Conservation (phyloP, 2,797 vertebrate genomes). For the Nothura maculosa region DNA sequence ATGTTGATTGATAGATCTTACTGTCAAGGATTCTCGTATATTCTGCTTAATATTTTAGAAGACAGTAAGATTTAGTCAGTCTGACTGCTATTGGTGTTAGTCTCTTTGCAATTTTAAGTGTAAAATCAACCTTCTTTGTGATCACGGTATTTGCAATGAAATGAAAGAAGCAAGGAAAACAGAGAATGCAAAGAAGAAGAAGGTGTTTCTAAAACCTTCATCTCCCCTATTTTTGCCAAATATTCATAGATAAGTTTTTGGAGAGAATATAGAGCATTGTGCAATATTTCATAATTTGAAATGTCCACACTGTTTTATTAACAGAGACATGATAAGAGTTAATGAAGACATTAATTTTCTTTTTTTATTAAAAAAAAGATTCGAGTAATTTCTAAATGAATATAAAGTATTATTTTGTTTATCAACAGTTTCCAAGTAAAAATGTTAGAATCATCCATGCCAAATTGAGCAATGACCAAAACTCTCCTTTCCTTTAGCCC, state of each 20-base stretch:
- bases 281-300: background rate
- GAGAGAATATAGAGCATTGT: background rate
- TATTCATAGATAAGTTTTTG: background rate
- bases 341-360: background rate
- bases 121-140: background rate
- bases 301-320: background rate
- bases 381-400: background rate
- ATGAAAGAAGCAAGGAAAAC: background rate
- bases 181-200: background rate
- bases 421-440: background rate
- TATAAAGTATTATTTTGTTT: background rate
- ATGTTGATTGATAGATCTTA: background rate
- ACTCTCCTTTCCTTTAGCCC: background rate
- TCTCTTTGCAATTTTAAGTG: background rate
- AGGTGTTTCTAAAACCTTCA: background rate
- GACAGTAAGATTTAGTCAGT: background rate
- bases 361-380: background rate
- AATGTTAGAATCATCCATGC: background rate
- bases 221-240: background rate
- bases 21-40: background rate
- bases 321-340: background rate
- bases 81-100: background rate
- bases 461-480: background rate
- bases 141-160: background rate
- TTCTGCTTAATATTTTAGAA: background rate